phyloP scores from a whole-genome alignment of 2,113 vertebrate species.

The Strigops habroptila region DNA sequence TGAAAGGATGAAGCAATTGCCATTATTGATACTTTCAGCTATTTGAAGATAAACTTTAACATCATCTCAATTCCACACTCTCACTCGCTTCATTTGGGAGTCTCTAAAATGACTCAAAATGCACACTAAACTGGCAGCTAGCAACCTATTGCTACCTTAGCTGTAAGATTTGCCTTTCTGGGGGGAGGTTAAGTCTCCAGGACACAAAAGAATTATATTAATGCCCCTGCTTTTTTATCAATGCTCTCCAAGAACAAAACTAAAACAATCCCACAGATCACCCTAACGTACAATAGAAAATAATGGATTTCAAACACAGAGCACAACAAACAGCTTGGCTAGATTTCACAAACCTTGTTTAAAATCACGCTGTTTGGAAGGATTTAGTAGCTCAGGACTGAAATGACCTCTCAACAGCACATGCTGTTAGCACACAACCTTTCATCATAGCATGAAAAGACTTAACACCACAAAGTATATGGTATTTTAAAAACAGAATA shows the following conservation, averaged over 20 bases:
- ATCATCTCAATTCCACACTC: not conserved
- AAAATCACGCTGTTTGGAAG: constrained; percentile 17
- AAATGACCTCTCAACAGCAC: not conserved
- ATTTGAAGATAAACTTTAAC: not conserved
- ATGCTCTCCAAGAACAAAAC: not conserved
- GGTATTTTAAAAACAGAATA: constrained; percentile 44
- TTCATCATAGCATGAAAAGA: not conserved
- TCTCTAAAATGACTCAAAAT: constrained; percentile 18
- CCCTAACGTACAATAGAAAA: not conserved
- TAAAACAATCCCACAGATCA: not conserved
- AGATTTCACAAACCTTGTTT: not conserved
- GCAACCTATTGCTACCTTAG: not conserved
- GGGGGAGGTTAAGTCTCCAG: not conserved
- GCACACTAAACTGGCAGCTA: not conserved
- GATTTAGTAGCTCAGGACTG: constrained; percentile 5
- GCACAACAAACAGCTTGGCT: not conserved
- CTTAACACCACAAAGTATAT: not conserved
- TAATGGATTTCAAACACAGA: not conserved
- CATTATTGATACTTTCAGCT: not conserved
- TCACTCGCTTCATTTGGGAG: not conserved
- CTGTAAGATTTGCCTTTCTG: not conserved
- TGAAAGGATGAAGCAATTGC: not conserved
- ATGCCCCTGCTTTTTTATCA: not conserved
- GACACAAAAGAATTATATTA: not conserved
- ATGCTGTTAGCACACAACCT: not conserved